Base-by-base conservation (phyloP, 2,797 vertebrate genomes). In the Cuniculus paca region DNA sequence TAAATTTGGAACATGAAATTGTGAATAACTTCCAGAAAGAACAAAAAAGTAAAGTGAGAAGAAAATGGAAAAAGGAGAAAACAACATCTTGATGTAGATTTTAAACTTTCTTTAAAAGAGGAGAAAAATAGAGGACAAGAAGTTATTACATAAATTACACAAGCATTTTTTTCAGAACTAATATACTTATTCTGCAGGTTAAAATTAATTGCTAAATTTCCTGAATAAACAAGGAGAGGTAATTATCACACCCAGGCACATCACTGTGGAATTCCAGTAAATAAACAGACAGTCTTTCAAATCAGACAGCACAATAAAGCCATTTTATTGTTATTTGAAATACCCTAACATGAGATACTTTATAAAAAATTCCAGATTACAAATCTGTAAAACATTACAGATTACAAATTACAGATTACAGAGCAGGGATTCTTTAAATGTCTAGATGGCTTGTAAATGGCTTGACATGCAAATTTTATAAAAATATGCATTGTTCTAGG, bases 301-400 rank as follows among this genome's bases (percentile, higher is more conserved):
- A 36, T 79, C 50, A 94, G 80, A 48, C 19, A 56, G 48, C 78
- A 72, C 72, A 88, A 54, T 86, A 84, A 22, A 8, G 31, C 10
- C 17, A 85, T 45, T 95, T 84, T 80, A 72, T 88, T 83, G 83
- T 42, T 75, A 24, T 12, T 92, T 87, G 83, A 86, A 79, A 52
- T 87, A 34, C 9, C 16, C 36, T 20, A 87, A 12, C 6, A 60
- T 22, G 50, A 89, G 50, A 61, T 61, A 72, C n/a, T 52, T 24
- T 94, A 16, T 54, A 68, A 68, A 91, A 75, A 91, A 34, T 60
- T 31, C 52, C 52, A 54, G 52, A 52, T 16, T 52, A 16, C 50
- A 52, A 52, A 52, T 52, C 13, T 16, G 50, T 52, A 52, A 19
- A 68, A 88, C 80, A 63, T 0, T 74, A 54, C 26, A 52, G 63